These are phyloP conservation scores for Nibea coibor DNA, from an alignment of 2,113 vertebrate species.

Conservation along the genomic window DNA sequence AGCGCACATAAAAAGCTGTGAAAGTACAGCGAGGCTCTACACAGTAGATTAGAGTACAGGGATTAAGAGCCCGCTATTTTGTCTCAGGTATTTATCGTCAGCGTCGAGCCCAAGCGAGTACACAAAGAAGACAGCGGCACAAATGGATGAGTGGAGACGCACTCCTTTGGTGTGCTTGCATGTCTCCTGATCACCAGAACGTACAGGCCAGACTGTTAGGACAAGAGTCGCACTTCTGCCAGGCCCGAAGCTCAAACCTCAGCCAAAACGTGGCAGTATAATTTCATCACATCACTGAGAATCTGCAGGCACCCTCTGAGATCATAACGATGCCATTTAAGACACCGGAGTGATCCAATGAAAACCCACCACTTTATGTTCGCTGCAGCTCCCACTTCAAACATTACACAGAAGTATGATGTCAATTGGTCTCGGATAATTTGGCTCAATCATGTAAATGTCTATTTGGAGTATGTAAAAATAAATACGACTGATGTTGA, in stretches of 20 bases:
- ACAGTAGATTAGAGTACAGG: constrained; percentile 17
- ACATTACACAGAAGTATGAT: constrained; percentile 66
- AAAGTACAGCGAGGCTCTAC: constrained; percentile 28
- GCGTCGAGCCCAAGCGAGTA: constrained; percentile 17
- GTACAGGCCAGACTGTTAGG: constrained; percentile 21
- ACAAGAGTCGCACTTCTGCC: constrained; percentile 31
- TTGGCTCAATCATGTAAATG: constrained; percentile 58
- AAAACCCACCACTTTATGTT: constrained; percentile 67
- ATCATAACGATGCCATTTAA: constrained; percentile 75
- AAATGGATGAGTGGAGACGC: constrained; percentile 5
- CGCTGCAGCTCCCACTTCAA: constrained; percentile 62
- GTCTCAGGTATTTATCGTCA: constrained; percentile 45
- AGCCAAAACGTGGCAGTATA: constrained; percentile 62
- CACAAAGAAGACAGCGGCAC: not conserved
- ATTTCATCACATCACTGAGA: constrained; percentile 73
- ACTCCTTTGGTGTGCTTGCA: not conserved
- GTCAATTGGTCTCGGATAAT: constrained; percentile 63
- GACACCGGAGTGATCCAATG: constrained; percentile 69
- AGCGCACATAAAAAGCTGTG: constrained; percentile 60
- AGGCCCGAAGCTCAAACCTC: constrained; percentile 26
- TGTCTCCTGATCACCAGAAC: constrained; percentile 23
- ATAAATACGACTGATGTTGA: constrained; percentile 59
- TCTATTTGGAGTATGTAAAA: constrained; percentile 50
- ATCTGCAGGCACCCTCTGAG: constrained; percentile 76
- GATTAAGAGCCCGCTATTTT: constrained; percentile 8